Base-by-base conservation (phyloP, 2,797 vertebrate genomes). In the Limosa lapponica region DNA sequence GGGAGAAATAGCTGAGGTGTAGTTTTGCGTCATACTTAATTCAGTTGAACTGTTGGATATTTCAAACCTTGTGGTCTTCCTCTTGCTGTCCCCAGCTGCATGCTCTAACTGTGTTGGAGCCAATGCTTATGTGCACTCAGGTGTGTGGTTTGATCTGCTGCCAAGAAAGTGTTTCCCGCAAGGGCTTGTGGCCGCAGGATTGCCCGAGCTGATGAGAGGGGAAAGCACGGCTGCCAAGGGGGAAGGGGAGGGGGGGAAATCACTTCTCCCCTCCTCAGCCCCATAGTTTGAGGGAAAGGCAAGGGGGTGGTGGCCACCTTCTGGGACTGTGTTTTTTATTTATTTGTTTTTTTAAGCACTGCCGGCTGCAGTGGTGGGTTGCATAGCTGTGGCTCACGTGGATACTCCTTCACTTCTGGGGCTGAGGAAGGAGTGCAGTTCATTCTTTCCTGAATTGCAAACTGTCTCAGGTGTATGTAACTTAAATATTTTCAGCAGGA, bases 351-450 rank as follows among this genome's bases (percentile, higher is more conserved):
- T 23, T 8, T 2, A 28, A 28, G 30, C 2, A 1, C 32, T 39
- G 10, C 17, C 13, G 51, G 44, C 37, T 74, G 23, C 23, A 32
- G 15, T 36, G 20, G 6, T 49, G 58, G 16, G 4, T 84, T 75
- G 16, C 3, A 8, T 37, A 41, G 66, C 44, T 72, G 39, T 3
- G 77, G 59, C 25, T 82, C 23, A 5, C 0, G 0, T 80, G 48
- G 43, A 6, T 4, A 4, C 14, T 39, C 4, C 32, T 48, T 80
- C 8, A 5, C 48, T n/a, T 22, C n/a, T 48, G 79, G 59, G 32
- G 16, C 59, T 64, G 51, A 77, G 59, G 20, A 66, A 34, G 43
- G 43, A 59, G 13, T 66, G 32, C n/a, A 34, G 17, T 77, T 91
- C 3, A 3, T 88, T 81, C 72, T 83, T 62, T 37, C 28, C 39